Base-by-base conservation (phyloP, 2,113 vertebrate species). In the Crocuta crocuta region DNA sequence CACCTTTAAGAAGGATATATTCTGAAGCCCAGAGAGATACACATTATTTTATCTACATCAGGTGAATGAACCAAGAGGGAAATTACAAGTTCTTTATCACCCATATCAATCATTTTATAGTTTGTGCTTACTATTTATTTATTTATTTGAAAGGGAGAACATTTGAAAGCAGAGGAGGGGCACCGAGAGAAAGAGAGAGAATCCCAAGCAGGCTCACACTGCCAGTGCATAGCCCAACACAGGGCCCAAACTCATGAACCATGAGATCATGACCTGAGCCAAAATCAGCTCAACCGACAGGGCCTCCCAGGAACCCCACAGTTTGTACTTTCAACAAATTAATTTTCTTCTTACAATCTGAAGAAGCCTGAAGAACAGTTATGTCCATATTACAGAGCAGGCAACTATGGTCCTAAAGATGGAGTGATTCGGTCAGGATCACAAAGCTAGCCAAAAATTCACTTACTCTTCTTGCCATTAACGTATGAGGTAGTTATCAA, bases 381-480 rank as follows among this genome's bases (percentile, higher is more conserved):
- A 78, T 74, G 23, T 19, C 80, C 55, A 13, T 28, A 39, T 71
- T 82, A 76, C 0, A 10, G 2, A 31, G 21, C 76, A 85, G 9
- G n/a, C 45, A 85, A 81, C 10, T 6, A 89, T 17, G 2, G 53
- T 71, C 7, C 39, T 45, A 70, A 70, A 61, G n/a, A 53, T 48
- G 33, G 10, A 92, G 17, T 24, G 28, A 71, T 35, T 33, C 90
- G 39, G 68, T 39, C 12, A 92, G 48, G 11, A 71, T 92, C 53
- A 87, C 39, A 61, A 87, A 87, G 78, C 4, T 78, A 68, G 24
- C 63, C 21, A 93, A 86, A 91, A 65, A 66, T 39, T 58, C 39
- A 85, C 92, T 92, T 92, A 61, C 9, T 66, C 50, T 70, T 95
- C 48, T 91, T 95, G 21, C 7, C 19, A 43, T 71, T 93, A 87